Conservation (phyloP, 2,113 vertebrate genomes). For the Leucopsar rothschildi region DNA sequence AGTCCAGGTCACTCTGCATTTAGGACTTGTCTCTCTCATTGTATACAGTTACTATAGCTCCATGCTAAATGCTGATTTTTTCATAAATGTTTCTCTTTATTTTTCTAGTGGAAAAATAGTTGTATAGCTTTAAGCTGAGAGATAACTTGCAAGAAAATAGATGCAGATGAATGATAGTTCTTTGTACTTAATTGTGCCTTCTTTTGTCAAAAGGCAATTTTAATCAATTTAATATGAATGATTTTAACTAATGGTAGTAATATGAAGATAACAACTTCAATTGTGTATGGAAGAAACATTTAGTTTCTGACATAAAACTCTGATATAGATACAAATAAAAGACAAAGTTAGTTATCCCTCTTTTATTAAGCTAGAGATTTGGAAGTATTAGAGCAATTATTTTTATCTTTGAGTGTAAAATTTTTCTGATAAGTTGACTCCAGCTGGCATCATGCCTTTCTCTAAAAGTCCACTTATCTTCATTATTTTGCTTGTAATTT, state of each 20-base stretch:
- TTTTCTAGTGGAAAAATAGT: not conserved
- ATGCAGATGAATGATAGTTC: not conserved
- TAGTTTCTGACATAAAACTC: not conserved
- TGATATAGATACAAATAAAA: not conserved
- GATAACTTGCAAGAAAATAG: not conserved
- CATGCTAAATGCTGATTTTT: not conserved
- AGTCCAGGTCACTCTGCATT: not conserved
- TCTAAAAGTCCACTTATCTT: conserved; percentile 26
- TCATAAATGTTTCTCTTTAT: not conserved
- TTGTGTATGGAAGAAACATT: not conserved
- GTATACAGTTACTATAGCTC: not conserved
- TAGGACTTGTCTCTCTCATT: not conserved
- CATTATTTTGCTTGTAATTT: conserved; percentile 13
- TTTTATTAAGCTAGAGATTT: not conserved
- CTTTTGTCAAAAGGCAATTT: not conserved
- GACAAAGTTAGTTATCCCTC: not conserved
- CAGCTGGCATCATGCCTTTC: conserved; percentile 10
- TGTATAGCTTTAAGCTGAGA: not conserved
- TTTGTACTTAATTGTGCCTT: not conserved
- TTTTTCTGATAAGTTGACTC: conserved; percentile 22
- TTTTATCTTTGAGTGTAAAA: conserved; percentile 23
- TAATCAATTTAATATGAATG: not conserved
- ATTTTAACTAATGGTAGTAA: not conserved
- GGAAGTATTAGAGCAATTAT: not conserved
- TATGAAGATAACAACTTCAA: not conserved